A percentile compares a stretch with the other conserved stretches of the same genome.
These are phyloP conservation scores for Amphiduros pacificus DNA, from an alignment of 2,888 invertebrate genomes.

Conservation along the genomic window DNA sequence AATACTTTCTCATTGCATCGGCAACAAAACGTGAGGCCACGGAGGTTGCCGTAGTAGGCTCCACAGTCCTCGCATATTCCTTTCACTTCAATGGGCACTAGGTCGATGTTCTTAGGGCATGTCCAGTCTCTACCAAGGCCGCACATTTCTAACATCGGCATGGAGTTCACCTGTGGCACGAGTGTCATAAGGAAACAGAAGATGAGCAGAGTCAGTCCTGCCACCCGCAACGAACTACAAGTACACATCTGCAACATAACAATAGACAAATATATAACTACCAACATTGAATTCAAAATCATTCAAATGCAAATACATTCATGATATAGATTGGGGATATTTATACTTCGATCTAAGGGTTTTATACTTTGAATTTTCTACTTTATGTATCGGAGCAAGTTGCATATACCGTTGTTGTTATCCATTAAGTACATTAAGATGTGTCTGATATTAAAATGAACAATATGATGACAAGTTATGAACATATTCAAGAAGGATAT, in stretches of 20 bases:
- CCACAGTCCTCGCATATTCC: constrained; percentile 29
- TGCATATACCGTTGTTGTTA: no score
- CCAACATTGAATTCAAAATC: no score
- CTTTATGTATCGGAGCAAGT: no score
- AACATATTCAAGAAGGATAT: no score
- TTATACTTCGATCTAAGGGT: no score
- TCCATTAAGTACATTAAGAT: no score
- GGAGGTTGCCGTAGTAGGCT: constrained; percentile 28
- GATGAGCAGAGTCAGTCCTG: constrained; percentile 3
- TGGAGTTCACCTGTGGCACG: constrained; percentile 1
- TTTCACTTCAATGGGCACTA: constrained; percentile 17
- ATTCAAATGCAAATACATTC: no score
- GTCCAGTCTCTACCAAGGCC: constrained; percentile 4
- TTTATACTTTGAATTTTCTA: no score
- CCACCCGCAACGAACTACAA: constrained; percentile 5
- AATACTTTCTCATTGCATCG: constrained; percentile 27
- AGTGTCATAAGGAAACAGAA: constrained; percentile 13
- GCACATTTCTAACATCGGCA: constrained; percentile 10
- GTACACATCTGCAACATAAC: constrained; percentile 1
- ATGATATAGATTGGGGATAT: no score
- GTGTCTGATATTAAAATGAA: no score
- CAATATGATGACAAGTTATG: no score
- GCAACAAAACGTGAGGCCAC: constrained; percentile 28
- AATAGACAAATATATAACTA: background rate
- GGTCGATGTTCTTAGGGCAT: constrained; percentile 9